A percentile compares a stretch with the other conserved stretches of the same genome.
Evolutionary conservation across 2,888 invertebrate genomes (phyloP).

Genomic region (Pterostichus madidus): DNA sequence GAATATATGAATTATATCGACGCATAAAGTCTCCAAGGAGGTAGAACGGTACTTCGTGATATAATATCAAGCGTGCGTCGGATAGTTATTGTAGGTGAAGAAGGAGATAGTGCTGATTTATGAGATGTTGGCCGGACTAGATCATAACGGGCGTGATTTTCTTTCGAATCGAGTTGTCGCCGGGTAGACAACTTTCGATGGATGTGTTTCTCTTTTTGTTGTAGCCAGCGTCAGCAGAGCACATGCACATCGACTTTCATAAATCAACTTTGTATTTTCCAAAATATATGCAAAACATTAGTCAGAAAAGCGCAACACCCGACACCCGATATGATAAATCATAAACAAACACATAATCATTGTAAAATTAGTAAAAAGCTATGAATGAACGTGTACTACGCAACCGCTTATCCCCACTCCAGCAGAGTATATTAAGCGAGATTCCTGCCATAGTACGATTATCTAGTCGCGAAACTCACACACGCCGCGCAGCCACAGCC

Average conservation of each 20-base stretch:
- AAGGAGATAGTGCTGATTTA: constrained; percentile 6
- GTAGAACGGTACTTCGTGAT: constrained; percentile 15
- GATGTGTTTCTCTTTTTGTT: constrained; percentile 27
- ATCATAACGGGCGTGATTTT: constrained; percentile 11
- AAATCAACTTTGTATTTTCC: constrained; percentile 20
- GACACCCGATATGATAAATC: constrained; percentile 17
- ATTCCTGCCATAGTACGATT: constrained; percentile 56
- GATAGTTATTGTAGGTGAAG: constrained; percentile 4
- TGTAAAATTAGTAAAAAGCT: constrained; percentile 20
- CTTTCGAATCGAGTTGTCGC: constrained; percentile 4
- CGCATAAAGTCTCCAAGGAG: neutral
- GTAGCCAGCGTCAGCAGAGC: neutral
- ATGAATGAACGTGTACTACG: constrained; percentile 36
- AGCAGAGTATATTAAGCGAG: constrained; percentile 56
- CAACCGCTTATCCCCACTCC: constrained; percentile 48
- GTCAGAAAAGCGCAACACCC: constrained; percentile 7
- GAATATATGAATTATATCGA: neutral
- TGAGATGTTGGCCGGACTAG: neutral
- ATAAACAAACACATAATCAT: constrained; percentile 5
- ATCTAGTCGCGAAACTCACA: constrained; percentile 60
- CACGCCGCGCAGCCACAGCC: constrained; percentile 35
- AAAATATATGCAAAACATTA: constrained; percentile 3
- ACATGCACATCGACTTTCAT: constrained; percentile 14
- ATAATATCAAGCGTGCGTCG: constrained; percentile 7
- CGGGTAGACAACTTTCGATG: constrained; percentile 19